Conservation (phyloP, 2,797 vertebrate genomes). For the Cryptoprocta ferox region DNA sequence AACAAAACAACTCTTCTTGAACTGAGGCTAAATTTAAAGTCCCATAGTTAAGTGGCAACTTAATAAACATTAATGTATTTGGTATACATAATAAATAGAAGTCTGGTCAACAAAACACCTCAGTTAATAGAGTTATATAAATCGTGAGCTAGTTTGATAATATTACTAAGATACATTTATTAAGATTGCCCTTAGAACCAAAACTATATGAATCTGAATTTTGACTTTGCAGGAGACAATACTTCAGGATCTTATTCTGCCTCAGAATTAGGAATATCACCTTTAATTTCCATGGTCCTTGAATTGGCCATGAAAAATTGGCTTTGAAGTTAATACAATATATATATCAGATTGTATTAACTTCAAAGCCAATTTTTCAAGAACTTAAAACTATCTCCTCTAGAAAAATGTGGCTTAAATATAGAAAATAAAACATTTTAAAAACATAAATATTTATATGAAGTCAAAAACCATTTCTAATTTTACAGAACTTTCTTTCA, state of each 20-base stretch:
- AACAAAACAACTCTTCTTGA: not conserved
- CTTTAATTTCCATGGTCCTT: not conserved
- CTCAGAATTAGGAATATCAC: not conserved
- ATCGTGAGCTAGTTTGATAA: not conserved
- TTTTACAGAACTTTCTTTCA: not conserved
- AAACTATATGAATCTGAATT: constrained; percentile 4
- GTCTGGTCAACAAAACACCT: not conserved
- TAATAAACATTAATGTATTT: not conserved
- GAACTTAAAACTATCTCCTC: not conserved
- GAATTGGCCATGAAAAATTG: too few species aligned
- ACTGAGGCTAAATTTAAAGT: not conserved
- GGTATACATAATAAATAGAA: not conserved
- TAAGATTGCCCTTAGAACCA: not conserved
- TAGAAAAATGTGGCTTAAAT: constrained; percentile 30
- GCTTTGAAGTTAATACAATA: too few species aligned
- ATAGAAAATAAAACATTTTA: not conserved
- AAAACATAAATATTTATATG: not conserved
- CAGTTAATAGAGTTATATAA: constrained; percentile 16
- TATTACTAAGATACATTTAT: not conserved
- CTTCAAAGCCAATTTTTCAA: not conserved
- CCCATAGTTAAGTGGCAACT: not conserved
- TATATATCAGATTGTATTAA: not conserved
- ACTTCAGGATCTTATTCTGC: not conserved
- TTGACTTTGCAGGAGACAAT: not conserved
- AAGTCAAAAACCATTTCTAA: constrained; percentile 28